Evolutionary conservation across 2,888 invertebrate species (phyloP).

Genomic region (Elaeidobius kamerunicus): DNA sequence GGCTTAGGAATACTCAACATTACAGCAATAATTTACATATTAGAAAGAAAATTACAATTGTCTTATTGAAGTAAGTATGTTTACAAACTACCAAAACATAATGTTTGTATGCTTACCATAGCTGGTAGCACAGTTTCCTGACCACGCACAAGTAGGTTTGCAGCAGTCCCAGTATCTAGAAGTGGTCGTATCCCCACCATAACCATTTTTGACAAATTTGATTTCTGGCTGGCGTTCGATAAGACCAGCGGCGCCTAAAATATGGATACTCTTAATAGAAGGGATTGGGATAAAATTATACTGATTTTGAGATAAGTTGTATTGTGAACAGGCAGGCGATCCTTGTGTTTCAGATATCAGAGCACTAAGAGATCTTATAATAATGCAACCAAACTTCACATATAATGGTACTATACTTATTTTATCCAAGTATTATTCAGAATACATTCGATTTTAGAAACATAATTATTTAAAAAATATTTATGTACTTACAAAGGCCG

Average conservation of each 20-base stretch:
- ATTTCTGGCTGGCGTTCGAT: slow-evolving; percentile 24
- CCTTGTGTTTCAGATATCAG: too few relatives aligned
- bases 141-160: slow-evolving; percentile 30
- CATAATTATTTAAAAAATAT: background rate
- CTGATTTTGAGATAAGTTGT: too few relatives aligned
- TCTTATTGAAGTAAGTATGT: too few relatives aligned
- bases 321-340: too few relatives aligned
- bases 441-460: background rate
- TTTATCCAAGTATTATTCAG: background rate
- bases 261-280: background rate
- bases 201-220: slow-evolving; percentile 16
- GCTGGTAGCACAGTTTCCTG: slow-evolving; percentile 22
- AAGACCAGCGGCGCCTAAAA: slow-evolving; percentile 16
- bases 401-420: background rate
- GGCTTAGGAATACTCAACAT: too few relatives aligned
- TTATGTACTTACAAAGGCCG: slow-evolving; percentile 9
- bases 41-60: too few relatives aligned
- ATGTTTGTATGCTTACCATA: too few relatives aligned
- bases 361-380: too few relatives aligned
- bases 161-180: slow-evolving; percentile 31
- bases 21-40: too few relatives aligned
- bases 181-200: slow-evolving; percentile 17
- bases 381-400: too few relatives aligned
- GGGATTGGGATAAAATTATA: background rate
- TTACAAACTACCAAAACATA: too few relatives aligned